phyloP scores from a whole-genome alignment of 2,113 vertebrate genomes.

The Pithys albifrons region DNA sequence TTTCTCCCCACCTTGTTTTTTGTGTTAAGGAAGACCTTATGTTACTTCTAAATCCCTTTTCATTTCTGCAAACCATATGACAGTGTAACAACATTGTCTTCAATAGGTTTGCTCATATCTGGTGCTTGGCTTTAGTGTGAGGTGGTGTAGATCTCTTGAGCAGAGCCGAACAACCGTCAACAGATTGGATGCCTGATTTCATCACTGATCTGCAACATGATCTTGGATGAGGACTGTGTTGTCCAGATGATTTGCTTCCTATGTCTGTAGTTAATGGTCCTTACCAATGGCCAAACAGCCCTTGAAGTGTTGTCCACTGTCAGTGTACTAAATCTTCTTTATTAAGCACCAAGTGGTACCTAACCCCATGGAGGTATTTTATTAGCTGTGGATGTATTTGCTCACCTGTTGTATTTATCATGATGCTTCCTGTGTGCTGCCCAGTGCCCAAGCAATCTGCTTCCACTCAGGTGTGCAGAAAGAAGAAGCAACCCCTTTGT shows the following conservation, averaged over 20 bases:
- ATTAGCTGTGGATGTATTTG: neutral
- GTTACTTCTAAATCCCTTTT: neutral
- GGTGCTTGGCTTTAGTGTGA: neutral
- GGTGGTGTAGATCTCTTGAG: neutral
- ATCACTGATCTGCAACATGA: neutral
- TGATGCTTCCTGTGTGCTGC: neutral
- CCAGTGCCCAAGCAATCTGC: neutral
- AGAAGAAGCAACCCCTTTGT: neutral
- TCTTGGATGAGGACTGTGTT: neutral
- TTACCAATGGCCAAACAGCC: neutral
- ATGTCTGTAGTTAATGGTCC: constrained; percentile 7
- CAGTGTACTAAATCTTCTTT: neutral
- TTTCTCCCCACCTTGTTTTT: neutral
- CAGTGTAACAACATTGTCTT: neutral
- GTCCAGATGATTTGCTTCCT: neutral
- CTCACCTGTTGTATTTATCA: neutral
- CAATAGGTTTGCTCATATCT: neutral
- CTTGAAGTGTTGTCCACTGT: neutral
- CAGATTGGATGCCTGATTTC: neutral
- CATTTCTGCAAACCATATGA: neutral
- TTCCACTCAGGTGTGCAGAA: neutral
- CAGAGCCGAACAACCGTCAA: neutral
- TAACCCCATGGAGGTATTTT: neutral
- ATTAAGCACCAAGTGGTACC: neutral
- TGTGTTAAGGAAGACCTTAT: neutral